Percentiles rank a stretch among this genome's conserved stretches.
These are phyloP conservation scores for Trematocara nigrifrons DNA, from an alignment of 2,113 vertebrate genomes.

Conservation along the genomic window DNA sequence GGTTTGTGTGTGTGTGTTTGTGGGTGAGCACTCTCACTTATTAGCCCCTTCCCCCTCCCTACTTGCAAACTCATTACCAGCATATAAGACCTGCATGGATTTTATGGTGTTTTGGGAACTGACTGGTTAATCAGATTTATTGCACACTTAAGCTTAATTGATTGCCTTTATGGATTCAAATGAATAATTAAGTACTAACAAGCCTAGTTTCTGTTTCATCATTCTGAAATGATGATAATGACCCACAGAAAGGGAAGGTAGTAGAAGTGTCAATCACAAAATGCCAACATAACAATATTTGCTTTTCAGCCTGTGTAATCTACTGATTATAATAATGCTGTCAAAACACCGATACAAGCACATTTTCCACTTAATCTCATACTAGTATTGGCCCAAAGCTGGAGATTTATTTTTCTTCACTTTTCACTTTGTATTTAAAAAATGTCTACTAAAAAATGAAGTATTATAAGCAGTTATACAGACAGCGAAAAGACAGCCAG, in stretches of 20 bases:
- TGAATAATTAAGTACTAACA: slow-evolving; percentile 75
- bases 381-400: neutral
- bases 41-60: slow-evolving; percentile 42
- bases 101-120: slow-evolving; percentile 75
- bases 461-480: neutral
- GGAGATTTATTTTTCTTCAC: neutral
- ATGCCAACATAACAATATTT: neutral
- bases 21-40: slow-evolving; percentile 41
- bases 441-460: neutral
- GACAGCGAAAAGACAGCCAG: slow-evolving; percentile 9
- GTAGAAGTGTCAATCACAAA: slow-evolving; percentile 46
- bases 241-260: slow-evolving; percentile 26
- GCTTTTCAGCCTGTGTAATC: neutral
- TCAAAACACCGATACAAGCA: neutral
- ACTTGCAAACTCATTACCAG: slow-evolving; percentile 67
- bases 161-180: slow-evolving; percentile 75
- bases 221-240: slow-evolving; percentile 60
- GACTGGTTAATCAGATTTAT: slow-evolving; percentile 77
- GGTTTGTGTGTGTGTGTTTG: slow-evolving; percentile 12
- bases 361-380: neutral
- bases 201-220: slow-evolving; percentile 63
- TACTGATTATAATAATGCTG: neutral
- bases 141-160: slow-evolving; percentile 76
- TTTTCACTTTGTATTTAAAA: neutral
- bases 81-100: slow-evolving; percentile 67